phyloP scores from a whole-genome alignment of 2,888 invertebrate species.

The Cataglyphis altisquamis region DNA sequence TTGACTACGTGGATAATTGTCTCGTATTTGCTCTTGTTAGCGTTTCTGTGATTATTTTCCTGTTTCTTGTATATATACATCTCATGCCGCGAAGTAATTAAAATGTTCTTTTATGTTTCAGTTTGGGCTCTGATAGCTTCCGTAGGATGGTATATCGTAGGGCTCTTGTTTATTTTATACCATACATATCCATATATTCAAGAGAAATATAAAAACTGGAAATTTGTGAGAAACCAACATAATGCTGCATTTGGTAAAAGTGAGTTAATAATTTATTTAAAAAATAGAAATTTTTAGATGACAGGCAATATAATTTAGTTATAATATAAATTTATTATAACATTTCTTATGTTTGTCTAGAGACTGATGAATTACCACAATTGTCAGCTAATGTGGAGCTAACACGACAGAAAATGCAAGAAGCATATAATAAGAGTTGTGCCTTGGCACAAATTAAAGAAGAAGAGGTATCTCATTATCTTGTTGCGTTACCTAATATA shows the following conservation, averaged over 20 bases:
- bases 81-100: background rate
- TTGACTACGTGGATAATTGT: background rate
- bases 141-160: constrained; percentile 85
- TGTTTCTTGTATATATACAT: background rate
- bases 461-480: constrained; percentile 40
- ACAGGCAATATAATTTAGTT: background rate
- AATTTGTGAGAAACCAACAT: constrained; percentile 80
- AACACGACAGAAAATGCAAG: constrained; percentile 85
- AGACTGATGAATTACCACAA: constrained; percentile 85
- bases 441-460: background rate
- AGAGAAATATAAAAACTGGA: constrained; percentile 82
- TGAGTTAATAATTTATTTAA: constrained; percentile 70
- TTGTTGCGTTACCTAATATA: background rate
- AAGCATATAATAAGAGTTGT: constrained; percentile 81
- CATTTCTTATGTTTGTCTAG: constrained; percentile 76
- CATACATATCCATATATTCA: constrained; percentile 83
- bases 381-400: constrained; percentile 83
- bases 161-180: constrained; percentile 78
- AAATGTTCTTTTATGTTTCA: constrained; percentile 12
- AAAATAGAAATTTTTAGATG: background rate
- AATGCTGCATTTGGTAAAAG: constrained; percentile 87
- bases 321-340: background rate
- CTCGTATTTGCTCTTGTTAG: background rate
- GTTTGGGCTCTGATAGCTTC: constrained; percentile 77
- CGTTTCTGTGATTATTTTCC: background rate